Conservation (phyloP, 2,797 vertebrate species). For the Erethizon dorsatum region DNA sequence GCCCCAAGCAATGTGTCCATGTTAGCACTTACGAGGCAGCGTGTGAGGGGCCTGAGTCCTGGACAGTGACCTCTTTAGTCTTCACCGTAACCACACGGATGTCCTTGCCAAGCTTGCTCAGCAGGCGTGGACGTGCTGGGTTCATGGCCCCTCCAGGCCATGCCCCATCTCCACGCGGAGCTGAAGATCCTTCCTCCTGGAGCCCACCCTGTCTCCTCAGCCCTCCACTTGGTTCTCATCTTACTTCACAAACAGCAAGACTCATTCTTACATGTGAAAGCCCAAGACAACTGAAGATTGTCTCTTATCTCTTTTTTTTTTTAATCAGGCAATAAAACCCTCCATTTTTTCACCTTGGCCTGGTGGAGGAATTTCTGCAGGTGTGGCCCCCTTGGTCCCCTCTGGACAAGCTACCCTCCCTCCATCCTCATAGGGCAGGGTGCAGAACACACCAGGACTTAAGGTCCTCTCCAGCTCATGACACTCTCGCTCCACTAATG, state of each 20-base stretch:
- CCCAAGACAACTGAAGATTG: background rate
- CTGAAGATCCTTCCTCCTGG: background rate
- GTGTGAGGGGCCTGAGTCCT: background rate
- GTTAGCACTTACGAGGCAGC: too few relatives aligned
- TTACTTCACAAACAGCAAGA: background rate
- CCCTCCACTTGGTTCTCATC: background rate
- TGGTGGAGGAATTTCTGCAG: background rate
- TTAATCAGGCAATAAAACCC: background rate
- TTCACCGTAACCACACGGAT: background rate
- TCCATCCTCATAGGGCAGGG: background rate
- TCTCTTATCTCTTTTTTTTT: background rate
- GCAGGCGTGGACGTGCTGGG: too few relatives aligned
- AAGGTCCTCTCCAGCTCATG: background rate
- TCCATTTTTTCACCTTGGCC: background rate
- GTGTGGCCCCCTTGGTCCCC: background rate
- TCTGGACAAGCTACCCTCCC: background rate
- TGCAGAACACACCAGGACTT: background rate
- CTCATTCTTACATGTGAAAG: background rate
- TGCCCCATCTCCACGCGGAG: rapidly evolving
- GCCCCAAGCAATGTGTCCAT: background rate
- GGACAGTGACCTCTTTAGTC: too few relatives aligned
- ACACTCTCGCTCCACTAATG: background rate
- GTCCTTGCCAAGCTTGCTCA: rapidly evolving
- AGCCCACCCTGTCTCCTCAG: background rate
- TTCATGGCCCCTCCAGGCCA: background rate